phyloP scores from a whole-genome alignment of 2,113 vertebrate species.

The Strix aluco region DNA sequence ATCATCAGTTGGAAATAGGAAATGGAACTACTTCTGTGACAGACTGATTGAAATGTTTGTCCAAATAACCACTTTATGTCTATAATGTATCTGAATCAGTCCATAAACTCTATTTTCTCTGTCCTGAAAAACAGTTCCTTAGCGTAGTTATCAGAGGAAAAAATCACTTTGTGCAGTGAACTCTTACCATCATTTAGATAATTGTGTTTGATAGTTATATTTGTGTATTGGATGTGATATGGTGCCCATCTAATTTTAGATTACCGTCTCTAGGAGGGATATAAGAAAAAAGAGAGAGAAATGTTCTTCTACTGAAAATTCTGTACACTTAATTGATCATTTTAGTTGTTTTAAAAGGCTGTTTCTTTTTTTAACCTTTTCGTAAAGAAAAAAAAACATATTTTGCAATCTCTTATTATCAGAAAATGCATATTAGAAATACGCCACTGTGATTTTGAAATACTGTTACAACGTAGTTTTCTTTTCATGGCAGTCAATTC shows the following conservation, averaged over 20 bases:
- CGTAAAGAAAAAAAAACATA: background rate
- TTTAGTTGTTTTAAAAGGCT: background rate
- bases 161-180: background rate
- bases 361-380: background rate
- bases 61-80: background rate
- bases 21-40: background rate
- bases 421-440: background rate
- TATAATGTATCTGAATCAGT: background rate
- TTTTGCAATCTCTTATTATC: background rate
- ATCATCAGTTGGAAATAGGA: background rate
- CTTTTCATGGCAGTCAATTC: background rate
- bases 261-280: background rate
- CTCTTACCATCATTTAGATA: background rate
- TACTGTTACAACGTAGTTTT: background rate
- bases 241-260: background rate
- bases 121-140: background rate
- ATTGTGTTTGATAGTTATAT: background rate
- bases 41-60: conserved; percentile 26
- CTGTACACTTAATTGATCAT: background rate
- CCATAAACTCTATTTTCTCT: background rate
- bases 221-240: background rate
- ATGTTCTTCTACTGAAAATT: background rate
- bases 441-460: background rate
- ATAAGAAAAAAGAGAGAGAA: background rate
- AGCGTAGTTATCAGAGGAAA: background rate